Evolutionary conservation across 2,113 vertebrate genomes (phyloP), one percentile per base, ranked within the genome.

Genomic region (Halichoerus grypus): DNA sequence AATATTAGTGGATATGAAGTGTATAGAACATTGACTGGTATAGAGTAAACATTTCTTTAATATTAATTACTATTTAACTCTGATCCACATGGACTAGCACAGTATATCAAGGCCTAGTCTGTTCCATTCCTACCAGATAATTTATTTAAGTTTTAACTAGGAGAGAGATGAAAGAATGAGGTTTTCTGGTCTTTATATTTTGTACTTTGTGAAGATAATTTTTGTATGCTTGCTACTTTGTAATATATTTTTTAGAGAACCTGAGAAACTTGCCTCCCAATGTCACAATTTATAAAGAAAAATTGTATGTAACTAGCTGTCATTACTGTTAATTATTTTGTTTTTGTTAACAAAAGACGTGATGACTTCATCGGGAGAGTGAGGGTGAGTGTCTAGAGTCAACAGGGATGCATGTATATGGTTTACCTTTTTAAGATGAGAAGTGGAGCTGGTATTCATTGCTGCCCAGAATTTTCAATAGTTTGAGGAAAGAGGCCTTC

Each of bases 311-410:
- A 61, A 55, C 80, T 85, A 63, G 33, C 57, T n/a, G 9, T 91
- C 10, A 67, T 61, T 10, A 22, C 19, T 36, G 15, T 76, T 12
- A 69, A 67, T 91, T 80, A 7, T 26, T 94, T 57, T 49, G 18
- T 28, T 95, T 82, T 87, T 86, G 21, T 19, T 91, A 88, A 53
- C 18, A 93, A 84, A 51, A n/a, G 72, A 89, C 91, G 21, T 2
- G n/a, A 33, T 69, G 13, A 49, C 8, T 4, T 63, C 26, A 14
- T 51, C 36, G 31, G 26, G 24, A 57, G 19, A 36, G 16, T 55
- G 3, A 26, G 46, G 42, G 6, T 33, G 9, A n/a, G 2, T 39
- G 12, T 65, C 7, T 22, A 21, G 21, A 16, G 21, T 4, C 39
- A 22, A 53, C 15, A 4, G 36, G 28, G 65, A 5, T 24, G 7